These are phyloP conservation scores for Stenurella melanura DNA, from an alignment of 2,888 invertebrate genomes.

Conservation along the genomic window DNA sequence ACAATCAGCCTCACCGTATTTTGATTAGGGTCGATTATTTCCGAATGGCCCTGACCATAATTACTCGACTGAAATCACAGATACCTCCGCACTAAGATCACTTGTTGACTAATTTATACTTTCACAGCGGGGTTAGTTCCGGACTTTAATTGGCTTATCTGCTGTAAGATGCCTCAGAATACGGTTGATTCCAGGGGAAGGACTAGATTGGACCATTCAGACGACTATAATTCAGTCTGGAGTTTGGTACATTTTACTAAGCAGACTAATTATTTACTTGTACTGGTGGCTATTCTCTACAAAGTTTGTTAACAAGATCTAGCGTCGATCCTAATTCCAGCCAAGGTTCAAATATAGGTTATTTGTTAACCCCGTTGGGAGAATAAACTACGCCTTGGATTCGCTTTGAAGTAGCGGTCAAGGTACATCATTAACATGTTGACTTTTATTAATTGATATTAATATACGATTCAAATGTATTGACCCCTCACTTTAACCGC, in stretches of 20 bases:
- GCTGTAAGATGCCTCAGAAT: neutral
- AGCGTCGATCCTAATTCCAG: neutral
- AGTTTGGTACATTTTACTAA: slow-evolving; percentile 30
- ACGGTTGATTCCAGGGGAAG: neutral
- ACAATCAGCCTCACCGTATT: neutral
- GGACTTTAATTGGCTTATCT: neutral
- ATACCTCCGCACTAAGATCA: neutral
- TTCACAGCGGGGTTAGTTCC: neutral
- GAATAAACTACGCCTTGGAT: no score
- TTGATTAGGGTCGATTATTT: neutral
- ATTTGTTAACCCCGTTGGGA: neutral
- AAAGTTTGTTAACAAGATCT: slow-evolving; percentile 27
- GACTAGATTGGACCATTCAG: slow-evolving; percentile 29
- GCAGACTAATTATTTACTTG: slow-evolving; percentile 28
- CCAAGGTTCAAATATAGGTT: neutral
- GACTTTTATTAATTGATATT: no score
- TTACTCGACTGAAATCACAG: neutral
- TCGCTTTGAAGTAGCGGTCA: no score
- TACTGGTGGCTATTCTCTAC: slow-evolving; percentile 10
- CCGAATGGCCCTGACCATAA: neutral
- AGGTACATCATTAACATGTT: no score
- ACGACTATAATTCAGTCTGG: slow-evolving; percentile 21
- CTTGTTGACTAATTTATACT: neutral
- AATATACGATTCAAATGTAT: no score
- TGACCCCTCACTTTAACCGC: no score